phyloP scores from a whole-genome alignment of 1,140 invertebrate species.

The Holcopasites calliopsidis region DNA sequence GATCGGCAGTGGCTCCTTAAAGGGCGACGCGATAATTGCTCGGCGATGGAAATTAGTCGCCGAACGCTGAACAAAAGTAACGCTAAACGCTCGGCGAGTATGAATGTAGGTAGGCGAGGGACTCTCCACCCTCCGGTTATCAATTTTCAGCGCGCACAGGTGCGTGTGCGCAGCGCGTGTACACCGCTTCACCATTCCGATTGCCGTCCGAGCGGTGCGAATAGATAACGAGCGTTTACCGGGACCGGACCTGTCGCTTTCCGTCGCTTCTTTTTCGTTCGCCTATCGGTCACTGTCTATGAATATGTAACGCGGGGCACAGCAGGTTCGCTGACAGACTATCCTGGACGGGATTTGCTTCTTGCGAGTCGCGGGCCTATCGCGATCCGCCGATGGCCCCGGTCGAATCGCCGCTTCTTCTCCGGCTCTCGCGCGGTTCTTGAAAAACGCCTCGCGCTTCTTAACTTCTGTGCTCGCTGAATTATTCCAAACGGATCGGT shows the following conservation, averaged over 20 bases:
- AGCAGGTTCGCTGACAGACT: constrained; percentile 14
- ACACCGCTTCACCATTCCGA: constrained; percentile 43
- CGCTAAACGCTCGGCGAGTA: no score
- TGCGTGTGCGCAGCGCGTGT: background rate
- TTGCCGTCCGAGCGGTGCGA: constrained; percentile 48
- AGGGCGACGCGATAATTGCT: no score
- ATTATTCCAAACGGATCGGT: no score
- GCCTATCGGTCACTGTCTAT: constrained; percentile 40
- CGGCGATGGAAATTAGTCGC: no score
- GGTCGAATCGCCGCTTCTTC: background rate
- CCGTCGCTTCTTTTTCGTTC: constrained; percentile 20
- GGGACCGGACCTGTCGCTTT: constrained; percentile 10
- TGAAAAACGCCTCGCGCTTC: background rate
- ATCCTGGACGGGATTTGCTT: background rate
- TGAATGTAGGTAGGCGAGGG: no score
- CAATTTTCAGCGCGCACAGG: no score
- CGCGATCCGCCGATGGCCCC: background rate
- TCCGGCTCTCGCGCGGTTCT: background rate
- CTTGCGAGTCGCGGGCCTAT: background rate
- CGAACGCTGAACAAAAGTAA: no score
- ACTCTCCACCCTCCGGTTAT: no score
- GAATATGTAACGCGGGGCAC: constrained; percentile 37
- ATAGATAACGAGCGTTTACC: constrained; percentile 54
- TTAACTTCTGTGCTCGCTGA: no score
- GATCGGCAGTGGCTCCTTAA: no score